Base-by-base conservation (phyloP, 2,113 vertebrate species). In the Eubucco bourcierii region DNA sequence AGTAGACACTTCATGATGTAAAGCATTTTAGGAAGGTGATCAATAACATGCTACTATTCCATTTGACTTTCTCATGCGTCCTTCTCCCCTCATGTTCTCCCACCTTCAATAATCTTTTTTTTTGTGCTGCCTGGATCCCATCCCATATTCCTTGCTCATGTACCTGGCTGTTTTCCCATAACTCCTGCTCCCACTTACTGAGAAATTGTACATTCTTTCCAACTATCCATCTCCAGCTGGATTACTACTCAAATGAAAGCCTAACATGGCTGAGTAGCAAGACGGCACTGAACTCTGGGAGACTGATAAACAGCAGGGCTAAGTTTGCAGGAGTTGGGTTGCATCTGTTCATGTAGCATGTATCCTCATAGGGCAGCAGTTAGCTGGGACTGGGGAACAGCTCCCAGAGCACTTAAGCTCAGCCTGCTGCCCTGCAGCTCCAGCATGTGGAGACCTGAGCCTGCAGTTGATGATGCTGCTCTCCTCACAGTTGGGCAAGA, bases 361-460 rank as follows among this genome's bases (percentile, higher is more conserved):
- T 39, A 11, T 39, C 37, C 37, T 39, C 37, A 39, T 9, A 39
- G 28, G 12, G 17, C 12, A 56, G 7, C 16, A 27, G 16, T 25
- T 39, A 17, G 23, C 13, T 64, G 55, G 14, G 8, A 16, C 7
- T 4, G 14, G 50, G 16, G 7, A 79, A 4, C 53, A 81, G 33
- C 9, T 63, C 37, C 12, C 55, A 23, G 16, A 78, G 4, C 15
- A 27, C 6, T 64, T 13, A 52, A 72, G 10, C 24, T 24, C 31
- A 68, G 4, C 15, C 44, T 27, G 5, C 34, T 63, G 52, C 17
- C 28, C 41, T 71, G 25, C 10, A 58, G 8, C 55, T 77, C n/a
- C n/a, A 15, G 52, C 5, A 20, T 0, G 0, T 21, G 29, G 39
- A 39, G 6, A 47, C n/a, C 11, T 46, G 47, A 75, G 28, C 4